Base-by-base conservation (phyloP, 2,797 vertebrate genomes). In the Sebastes alutus region DNA sequence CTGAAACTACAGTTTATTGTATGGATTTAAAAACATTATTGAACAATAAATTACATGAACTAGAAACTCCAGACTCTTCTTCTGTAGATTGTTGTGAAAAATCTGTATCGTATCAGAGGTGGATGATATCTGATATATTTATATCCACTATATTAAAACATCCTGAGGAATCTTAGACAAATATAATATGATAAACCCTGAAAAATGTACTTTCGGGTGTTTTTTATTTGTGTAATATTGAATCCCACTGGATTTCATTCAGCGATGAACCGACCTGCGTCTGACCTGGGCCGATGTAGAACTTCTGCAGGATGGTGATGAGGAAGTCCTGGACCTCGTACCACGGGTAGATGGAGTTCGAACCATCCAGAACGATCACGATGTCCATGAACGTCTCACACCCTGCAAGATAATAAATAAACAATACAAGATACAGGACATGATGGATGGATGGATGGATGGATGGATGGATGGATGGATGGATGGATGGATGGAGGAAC, bases 301-400 rank as follows among this genome's bases (percentile, higher is more conserved):
- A 99, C 92, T 98, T 99, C 56, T 98, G 96, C 74, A 99, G 93
- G 90, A 99, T 96, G 87, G 97, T 99, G 84, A 99, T 99, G 89
- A 99, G 96, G 90, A 99, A 99, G 86, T 97, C 94, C 82, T 97
- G 98, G 23, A 99, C 98, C 86, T 99, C 98, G 16, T 96, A 97
- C 98, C 98, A 99, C 0, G 98, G 98, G 52, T 99, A 99, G 74
- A 99, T 99, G 91, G 98, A 99, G 94, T 99, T 99, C 74, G 98
- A 99, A 12, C 98, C 98, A 1, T 99, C 98, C 94, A 99, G 93
- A 16, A 99, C 98, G 0, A 99, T 99, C 82, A 99, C 91, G 5
- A 99, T 99, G 91, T 99, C 98, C 97, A 98, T 99, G 93, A 98
- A 98, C 0, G 97, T 99, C 94, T 99, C 98, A 92, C 98, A 99